Conservation (phyloP, 2,797 vertebrate genomes). For the Xiphophorus birchmanni region DNA sequence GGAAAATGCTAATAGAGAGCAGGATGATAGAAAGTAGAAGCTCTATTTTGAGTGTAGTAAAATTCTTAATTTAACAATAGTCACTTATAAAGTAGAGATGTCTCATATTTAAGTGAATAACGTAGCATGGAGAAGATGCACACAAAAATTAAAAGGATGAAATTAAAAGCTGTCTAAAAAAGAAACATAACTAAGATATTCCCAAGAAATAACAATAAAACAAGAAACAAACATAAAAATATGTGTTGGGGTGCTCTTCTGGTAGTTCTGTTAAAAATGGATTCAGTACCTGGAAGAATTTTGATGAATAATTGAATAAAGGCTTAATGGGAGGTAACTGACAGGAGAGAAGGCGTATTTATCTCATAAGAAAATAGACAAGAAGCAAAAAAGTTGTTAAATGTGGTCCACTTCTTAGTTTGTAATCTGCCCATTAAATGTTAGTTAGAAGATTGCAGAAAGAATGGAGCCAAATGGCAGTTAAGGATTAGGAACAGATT, state of each 20-base stretch:
- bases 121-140: neutral
- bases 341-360: slow-evolving; percentile 42
- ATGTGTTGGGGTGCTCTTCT: slow-evolving; percentile 28
- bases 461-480: slow-evolving; percentile 21
- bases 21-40: slow-evolving; percentile 10
- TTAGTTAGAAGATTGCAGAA: slow-evolving; percentile 52
- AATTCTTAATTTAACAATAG: slow-evolving; percentile 19
- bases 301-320: slow-evolving; percentile 32
- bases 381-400: slow-evolving; percentile 53
- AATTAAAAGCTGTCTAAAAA: neutral
- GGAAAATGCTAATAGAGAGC: slow-evolving; percentile 4
- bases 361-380: slow-evolving; percentile 52
- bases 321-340: slow-evolving; percentile 30
- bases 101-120: slow-evolving; percentile 13
- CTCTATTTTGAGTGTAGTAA: slow-evolving; percentile 28
- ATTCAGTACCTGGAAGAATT: slow-evolving; percentile 46
- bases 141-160: slow-evolving; percentile 11
- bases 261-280: slow-evolving; percentile 45
- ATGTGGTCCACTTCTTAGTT: slow-evolving; percentile 64
- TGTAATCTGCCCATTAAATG: slow-evolving; percentile 63
- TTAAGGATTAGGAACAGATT: slow-evolving; percentile 51
- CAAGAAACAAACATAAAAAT: neutral
- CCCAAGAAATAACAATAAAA: slow-evolving; percentile 15
- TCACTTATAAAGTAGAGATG: slow-evolving; percentile 18
- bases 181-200: slow-evolving; percentile 7